Percentiles rank a stretch among this genome's conserved stretches.
Conservation (phyloP, 2,113 vertebrate genomes). For the Eleginops maclovinus region DNA sequence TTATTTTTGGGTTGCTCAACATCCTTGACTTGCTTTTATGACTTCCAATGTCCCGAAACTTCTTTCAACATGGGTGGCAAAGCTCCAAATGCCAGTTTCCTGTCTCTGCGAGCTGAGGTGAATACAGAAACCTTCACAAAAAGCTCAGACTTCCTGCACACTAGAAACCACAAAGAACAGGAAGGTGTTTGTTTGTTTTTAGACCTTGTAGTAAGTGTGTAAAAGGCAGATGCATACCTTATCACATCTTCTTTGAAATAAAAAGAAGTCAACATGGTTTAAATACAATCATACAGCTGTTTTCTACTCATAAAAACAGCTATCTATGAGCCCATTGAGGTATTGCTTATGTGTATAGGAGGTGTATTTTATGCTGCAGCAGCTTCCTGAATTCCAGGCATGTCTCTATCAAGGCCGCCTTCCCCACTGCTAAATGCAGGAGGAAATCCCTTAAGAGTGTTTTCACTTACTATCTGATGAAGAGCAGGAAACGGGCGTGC, state of each 20-base stretch:
- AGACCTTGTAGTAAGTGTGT: not conserved
- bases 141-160: constrained; percentile 28
- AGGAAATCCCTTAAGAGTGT: constrained; percentile 58
- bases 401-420: not conserved
- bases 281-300: not conserved
- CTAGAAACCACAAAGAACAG: constrained; percentile 28
- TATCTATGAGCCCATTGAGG: not conserved
- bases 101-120: constrained; percentile 17
- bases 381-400: constrained; percentile 36
- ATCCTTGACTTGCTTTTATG: not conserved
- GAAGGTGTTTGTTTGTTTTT: constrained; percentile 25
- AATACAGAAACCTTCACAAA: constrained; percentile 11
- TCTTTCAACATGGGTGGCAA: constrained; percentile 27
- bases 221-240: not conserved
- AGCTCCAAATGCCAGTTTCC: constrained; percentile 39
- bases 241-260: not conserved
- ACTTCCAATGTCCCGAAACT: constrained; percentile 8
- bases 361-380: not conserved
- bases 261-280: not conserved
- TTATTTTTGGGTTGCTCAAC: not conserved
- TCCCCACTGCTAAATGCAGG: not conserved
- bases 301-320: not conserved
- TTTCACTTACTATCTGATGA: constrained; percentile 2
- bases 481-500: constrained; percentile 37
- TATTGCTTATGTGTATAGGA: constrained; percentile 7